Conservation (phyloP, 1,140 invertebrate genomes). For the Aphaenogaster rudis region DNA sequence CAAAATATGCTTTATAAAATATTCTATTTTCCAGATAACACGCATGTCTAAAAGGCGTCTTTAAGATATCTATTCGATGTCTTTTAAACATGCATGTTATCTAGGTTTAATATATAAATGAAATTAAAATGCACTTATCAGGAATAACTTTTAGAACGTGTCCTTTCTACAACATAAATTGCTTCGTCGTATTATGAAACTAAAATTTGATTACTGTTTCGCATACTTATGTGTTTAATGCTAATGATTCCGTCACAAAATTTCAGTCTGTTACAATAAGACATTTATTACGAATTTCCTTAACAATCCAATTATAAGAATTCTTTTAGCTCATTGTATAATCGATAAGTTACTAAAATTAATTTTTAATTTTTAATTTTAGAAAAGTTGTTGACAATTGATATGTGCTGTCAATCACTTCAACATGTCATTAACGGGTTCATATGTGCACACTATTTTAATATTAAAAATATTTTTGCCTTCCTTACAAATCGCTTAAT, state of each 20-base stretch:
- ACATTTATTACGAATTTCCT: background rate
- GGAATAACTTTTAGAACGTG: background rate
- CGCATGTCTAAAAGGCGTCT: too few species aligned
- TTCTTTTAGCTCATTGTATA: background rate
- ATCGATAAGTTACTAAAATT: background rate
- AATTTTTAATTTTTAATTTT: background rate
- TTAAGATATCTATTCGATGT: too few species aligned
- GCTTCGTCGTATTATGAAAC: background rate
- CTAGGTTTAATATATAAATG: too few species aligned
- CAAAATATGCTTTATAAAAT: too few species aligned
- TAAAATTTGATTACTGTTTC: background rate
- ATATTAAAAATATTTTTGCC: background rate
- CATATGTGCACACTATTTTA: background rate
- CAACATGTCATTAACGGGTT: background rate
- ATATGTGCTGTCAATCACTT: background rate
- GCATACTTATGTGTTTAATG: background rate
- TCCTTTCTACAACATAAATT: background rate
- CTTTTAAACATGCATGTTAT: too few species aligned
- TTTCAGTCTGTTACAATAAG: background rate
- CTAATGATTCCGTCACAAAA: background rate
- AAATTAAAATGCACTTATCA: background rate
- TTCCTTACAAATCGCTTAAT: background rate
- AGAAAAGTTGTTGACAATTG: background rate
- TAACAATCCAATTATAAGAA: background rate
- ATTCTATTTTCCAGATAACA: too few species aligned